These are phyloP conservation scores for Epirrhoe tristata DNA, from an alignment of 2,888 invertebrate species.

Conservation along the genomic window DNA sequence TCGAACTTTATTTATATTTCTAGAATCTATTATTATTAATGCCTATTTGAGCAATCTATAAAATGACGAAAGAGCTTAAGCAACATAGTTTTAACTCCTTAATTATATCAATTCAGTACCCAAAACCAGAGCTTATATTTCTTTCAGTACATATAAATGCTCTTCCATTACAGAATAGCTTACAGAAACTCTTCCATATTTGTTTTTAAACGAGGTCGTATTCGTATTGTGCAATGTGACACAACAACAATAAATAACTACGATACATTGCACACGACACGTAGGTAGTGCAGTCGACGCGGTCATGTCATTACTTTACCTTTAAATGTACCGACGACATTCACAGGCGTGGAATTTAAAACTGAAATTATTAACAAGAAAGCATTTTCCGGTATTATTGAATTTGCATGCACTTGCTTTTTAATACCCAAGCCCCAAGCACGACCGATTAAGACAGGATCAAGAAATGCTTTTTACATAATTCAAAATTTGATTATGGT, in stretches of 20 bases:
- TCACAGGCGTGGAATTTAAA: background rate
- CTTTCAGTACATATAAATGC: background rate
- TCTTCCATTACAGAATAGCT: background rate
- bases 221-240: constrained; percentile 18
- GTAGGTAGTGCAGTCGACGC: constrained; percentile 15
- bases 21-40: too few relatives aligned
- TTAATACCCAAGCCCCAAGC: too few relatives aligned
- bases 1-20: too few relatives aligned
- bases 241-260: constrained; percentile 29
- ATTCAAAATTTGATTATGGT: too few relatives aligned
- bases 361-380: background rate
- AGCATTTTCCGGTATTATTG: too few relatives aligned
- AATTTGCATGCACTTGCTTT: too few relatives aligned
- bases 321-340: background rate
- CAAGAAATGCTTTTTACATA: too few relatives aligned
- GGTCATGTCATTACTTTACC: constrained; percentile 22
- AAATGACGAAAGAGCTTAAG: too few relatives aligned
- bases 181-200: background rate
- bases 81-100: too few relatives aligned
- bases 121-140: background rate
- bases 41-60: too few relatives aligned
- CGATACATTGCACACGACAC: constrained; percentile 36
- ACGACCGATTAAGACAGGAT: too few relatives aligned
- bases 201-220: constrained; percentile 15
- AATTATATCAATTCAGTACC: too few relatives aligned